Conservation (phyloP, 2,888 invertebrate genomes). For the Drosophila paracracens region DNA sequence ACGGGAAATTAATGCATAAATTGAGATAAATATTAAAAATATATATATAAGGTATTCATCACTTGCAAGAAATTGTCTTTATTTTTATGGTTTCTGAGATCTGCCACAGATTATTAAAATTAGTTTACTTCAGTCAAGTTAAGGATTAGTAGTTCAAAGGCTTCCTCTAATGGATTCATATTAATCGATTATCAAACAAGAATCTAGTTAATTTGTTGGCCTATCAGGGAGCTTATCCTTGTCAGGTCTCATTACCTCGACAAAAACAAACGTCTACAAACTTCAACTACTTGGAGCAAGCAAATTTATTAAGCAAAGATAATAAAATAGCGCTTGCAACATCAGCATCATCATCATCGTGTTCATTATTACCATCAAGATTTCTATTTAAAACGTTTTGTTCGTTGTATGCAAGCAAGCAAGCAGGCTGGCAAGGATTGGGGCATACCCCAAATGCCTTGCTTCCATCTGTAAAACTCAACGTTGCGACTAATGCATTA, state of each 20-base stretch:
- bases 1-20: not conserved
- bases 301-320: slow-evolving; percentile 67
- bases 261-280: slow-evolving; percentile 50
- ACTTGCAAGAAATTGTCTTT: not conserved
- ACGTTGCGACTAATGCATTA: slow-evolving; percentile 21
- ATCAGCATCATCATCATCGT: slow-evolving; percentile 25
- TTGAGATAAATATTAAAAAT: not conserved
- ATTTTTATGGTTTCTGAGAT: not conserved
- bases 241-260: slow-evolving; percentile 16
- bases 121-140: not conserved
- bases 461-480: slow-evolving; percentile 3
- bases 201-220: slow-evolving; percentile 12
- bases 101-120: not conserved
- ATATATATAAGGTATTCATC: not conserved
- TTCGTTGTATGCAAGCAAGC: slow-evolving; percentile 62
- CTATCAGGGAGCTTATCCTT: slow-evolving; percentile 42
- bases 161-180: not conserved
- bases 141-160: not conserved
- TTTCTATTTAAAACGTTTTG: slow-evolving; percentile 76
- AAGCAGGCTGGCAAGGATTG: slow-evolving; percentile 16
- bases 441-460: not conserved
- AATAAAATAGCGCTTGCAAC: slow-evolving; percentile 54
- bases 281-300: slow-evolving; percentile 57
- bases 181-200: slow-evolving; percentile 2
- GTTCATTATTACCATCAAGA: slow-evolving; percentile 53